Evolutionary conservation across 2,888 invertebrate species (phyloP).

Genomic region (Phasia obesa): DNA sequence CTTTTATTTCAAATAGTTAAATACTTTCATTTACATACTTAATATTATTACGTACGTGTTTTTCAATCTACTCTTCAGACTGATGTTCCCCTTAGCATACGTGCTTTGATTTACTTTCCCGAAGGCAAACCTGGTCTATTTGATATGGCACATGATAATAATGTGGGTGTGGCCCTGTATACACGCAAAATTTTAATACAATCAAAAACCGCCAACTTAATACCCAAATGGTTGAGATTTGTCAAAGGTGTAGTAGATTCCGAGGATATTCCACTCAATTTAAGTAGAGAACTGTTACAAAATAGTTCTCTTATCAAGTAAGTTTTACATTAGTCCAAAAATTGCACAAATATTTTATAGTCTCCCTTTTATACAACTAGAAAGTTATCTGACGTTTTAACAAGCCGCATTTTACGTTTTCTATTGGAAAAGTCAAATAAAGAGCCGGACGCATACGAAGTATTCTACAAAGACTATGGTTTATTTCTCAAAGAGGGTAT

Average conservation of each 20-base stretch:
- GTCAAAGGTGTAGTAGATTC: constrained; percentile 99
- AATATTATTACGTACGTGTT: background rate
- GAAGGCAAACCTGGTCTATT: constrained; percentile 96
- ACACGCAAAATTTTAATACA: constrained; percentile 96
- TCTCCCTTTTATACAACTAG: constrained; percentile 81
- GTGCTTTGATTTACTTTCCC: constrained; percentile 95
- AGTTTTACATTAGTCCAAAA: constrained; percentile 9
- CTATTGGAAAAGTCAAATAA: constrained; percentile 93
- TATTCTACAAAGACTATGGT: constrained; percentile 96
- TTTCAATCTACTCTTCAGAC: constrained; percentile 72
- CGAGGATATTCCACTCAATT: constrained; percentile 98
- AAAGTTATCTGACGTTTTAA: constrained; percentile 92
- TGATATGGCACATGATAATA: constrained; percentile 93
- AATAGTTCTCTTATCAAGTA: constrained; percentile 93
- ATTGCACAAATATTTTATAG: background rate
- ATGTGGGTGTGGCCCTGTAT: constrained; percentile 94
- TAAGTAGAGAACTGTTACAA: constrained; percentile 97
- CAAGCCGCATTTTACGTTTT: constrained; percentile 91
- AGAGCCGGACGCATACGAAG: constrained; percentile 89
- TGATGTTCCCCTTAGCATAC: constrained; percentile 92
- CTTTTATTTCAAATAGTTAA: too few species aligned
- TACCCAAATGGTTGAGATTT: constrained; percentile 98
- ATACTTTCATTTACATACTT: too few species aligned
- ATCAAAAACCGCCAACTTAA: constrained; percentile 92
- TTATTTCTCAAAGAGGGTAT: constrained; percentile 98